Evolutionary conservation across 2,797 vertebrate genomes (phyloP).

Genomic region (Apodemus agrarius): DNA sequence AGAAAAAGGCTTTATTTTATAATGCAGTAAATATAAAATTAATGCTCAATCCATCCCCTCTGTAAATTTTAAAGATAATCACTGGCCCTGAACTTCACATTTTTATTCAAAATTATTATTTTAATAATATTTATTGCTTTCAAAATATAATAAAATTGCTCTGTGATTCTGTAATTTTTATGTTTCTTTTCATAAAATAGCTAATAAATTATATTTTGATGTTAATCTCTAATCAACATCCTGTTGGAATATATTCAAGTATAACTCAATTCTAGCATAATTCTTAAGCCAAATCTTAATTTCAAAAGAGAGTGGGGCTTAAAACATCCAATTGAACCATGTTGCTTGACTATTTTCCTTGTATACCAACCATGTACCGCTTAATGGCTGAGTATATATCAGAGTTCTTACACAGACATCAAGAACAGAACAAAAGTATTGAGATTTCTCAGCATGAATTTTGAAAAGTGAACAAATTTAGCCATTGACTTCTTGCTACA

Average conservation of each 20-base stretch:
- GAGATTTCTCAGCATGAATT: not conserved
- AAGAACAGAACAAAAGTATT: not conserved
- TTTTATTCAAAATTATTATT: not conserved
- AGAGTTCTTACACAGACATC: conserved; percentile 16
- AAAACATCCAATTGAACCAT: not conserved
- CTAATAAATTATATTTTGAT: conserved; percentile 57
- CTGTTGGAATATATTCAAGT: not conserved
- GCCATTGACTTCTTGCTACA: not conserved
- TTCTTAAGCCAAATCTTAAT: not conserved
- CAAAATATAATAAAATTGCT: conserved; percentile 65
- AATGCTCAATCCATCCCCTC: not conserved
- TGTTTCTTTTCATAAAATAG: conserved; percentile 50
- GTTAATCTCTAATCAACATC: not conserved
- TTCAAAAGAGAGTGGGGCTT: not conserved
- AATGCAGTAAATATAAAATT: not conserved
- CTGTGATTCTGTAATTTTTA: no score
- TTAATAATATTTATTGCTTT: conserved; percentile 41
- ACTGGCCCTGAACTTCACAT: conserved; percentile 27
- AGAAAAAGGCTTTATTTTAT: not conserved
- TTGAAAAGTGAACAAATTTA: conserved; percentile 36
- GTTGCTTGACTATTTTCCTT: not conserved
- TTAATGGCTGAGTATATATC: not conserved
- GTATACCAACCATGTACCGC: not conserved
- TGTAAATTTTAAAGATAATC: not conserved
- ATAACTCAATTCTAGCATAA: conserved; percentile 15